These are phyloP conservation scores for Ochotona princeps DNA, from an alignment of 2,113 vertebrate species.

Conservation along the genomic window DNA sequence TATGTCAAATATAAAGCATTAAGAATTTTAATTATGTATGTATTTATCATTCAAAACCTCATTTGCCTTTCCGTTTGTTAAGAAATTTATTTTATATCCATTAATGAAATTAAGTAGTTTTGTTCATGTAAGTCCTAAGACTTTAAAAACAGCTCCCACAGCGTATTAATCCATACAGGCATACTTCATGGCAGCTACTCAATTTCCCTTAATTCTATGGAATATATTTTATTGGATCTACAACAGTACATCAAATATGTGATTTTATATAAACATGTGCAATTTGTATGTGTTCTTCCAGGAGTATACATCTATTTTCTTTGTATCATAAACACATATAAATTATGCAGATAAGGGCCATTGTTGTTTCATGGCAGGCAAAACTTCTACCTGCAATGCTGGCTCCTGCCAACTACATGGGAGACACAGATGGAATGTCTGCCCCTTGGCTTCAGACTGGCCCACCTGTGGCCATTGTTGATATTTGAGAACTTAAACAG, in stretches of 20 bases:
- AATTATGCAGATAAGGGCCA: background rate
- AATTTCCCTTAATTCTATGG: background rate
- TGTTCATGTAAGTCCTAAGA: background rate
- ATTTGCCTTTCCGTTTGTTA: slow-evolving; percentile 33
- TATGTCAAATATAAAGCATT: slow-evolving; percentile 3
- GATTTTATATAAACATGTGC: background rate
- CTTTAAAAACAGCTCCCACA: slow-evolving; percentile 49
- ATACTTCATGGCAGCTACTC: background rate
- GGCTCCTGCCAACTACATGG: too few species aligned
- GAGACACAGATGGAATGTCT: too few species aligned
- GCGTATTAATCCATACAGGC: background rate
- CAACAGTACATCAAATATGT: background rate
- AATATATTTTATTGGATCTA: background rate
- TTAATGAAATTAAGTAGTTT: slow-evolving; percentile 10
- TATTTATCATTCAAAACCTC: background rate
- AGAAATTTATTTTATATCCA: background rate
- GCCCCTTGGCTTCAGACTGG: too few species aligned
- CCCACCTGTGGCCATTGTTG: too few species aligned
- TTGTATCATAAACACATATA: background rate
- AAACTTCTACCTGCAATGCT: too few species aligned
- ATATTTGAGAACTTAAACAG: too few species aligned
- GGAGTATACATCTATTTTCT: background rate
- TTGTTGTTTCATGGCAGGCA: too few species aligned
- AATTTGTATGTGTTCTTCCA: background rate
- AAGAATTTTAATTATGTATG: slow-evolving; percentile 3